Percentiles rank a stretch among this genome's conserved stretches.
Evolutionary conservation across 23 tunicate genomes (phyloP).

Genomic region (Phallusia fumigata): DNA sequence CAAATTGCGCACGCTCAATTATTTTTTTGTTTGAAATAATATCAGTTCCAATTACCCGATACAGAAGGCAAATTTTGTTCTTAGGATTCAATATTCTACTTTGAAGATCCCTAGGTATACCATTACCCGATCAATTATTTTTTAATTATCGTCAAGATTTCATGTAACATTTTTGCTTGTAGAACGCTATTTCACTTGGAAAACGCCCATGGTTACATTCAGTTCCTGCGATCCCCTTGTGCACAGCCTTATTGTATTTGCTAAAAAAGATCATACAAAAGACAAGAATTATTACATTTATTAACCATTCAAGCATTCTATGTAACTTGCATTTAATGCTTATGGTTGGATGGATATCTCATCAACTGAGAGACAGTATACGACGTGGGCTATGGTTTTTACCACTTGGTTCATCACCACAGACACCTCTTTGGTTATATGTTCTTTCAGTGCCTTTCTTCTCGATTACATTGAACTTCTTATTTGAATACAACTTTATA

Average conservation of each 20-base stretch:
- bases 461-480: background rate
- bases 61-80: too few species aligned
- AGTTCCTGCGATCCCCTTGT: background rate
- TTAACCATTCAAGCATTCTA: background rate
- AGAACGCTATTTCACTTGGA: background rate
- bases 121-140: background rate
- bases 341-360: slow-evolving; percentile 30
- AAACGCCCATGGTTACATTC: background rate
- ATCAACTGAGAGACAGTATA: slow-evolving; percentile 34
- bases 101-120: too few species aligned
- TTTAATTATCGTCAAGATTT: background rate
- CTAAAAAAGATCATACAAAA: background rate
- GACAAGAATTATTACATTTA: background rate
- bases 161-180: background rate
- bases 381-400: slow-evolving; percentile 29
- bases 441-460: background rate
- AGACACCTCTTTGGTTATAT: slow-evolving; percentile 28
- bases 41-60: too few species aligned
- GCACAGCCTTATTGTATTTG: background rate
- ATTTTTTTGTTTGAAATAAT: too few species aligned
- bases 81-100: too few species aligned
- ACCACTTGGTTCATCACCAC: slow-evolving; percentile 12
- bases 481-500: background rate
- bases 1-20: too few species aligned
- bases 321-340: background rate